phyloP scores from a whole-genome alignment of 2,888 invertebrate genomes.

The Thymelicus acteon region DNA sequence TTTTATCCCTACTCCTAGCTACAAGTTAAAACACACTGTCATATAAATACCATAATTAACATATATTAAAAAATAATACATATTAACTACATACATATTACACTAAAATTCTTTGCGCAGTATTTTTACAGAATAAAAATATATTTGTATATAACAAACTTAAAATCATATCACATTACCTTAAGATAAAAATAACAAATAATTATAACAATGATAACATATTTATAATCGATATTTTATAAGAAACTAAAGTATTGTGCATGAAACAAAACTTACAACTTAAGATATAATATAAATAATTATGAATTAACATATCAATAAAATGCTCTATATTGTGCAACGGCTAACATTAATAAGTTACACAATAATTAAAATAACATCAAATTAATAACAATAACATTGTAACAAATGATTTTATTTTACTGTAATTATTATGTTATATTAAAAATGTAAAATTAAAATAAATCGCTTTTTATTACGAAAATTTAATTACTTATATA shows the following conservation, averaged over 20 bases:
- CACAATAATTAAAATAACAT: background rate
- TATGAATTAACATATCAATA: slow-evolving; percentile 10
- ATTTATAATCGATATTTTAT: background rate
- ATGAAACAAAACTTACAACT: slow-evolving; percentile 37
- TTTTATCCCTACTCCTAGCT: background rate
- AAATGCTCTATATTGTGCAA: slow-evolving; percentile 11
- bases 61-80: background rate
- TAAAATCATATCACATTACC: background rate
- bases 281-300: slow-evolving; percentile 8
- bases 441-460: too few species aligned
- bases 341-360: background rate
- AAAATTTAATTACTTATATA: too few species aligned
- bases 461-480: too few species aligned
- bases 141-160: slow-evolving; percentile 9
- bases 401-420: too few species aligned
- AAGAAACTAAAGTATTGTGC: slow-evolving; percentile 38
- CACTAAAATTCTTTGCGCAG: slow-evolving; percentile 21
- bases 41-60: background rate
- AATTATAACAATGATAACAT: background rate
- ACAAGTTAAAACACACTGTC: background rate
- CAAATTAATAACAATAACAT: background rate
- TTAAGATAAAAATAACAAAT: background rate
- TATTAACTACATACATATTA: background rate
- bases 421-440: too few species aligned
- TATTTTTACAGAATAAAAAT: slow-evolving; percentile 11